Conservation (phyloP, 2,113 vertebrate genomes). For the Dicentrarchus labrax region DNA sequence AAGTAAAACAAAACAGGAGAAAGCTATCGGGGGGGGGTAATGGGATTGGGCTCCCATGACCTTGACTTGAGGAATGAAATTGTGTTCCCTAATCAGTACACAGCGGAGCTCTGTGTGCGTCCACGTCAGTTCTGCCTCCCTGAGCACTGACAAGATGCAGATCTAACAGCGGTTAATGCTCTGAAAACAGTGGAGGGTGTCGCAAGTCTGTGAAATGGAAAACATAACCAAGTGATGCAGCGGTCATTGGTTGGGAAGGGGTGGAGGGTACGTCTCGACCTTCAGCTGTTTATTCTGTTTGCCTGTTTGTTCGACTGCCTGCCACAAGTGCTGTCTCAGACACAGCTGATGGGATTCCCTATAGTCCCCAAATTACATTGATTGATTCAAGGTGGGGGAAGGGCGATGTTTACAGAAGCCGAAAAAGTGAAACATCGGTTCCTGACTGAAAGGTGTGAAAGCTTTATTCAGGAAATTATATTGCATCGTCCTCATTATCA, state of each 20-base stretch:
- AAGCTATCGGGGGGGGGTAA: slow-evolving; percentile 41
- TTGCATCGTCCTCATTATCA: too few relatives aligned
- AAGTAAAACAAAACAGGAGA: slow-evolving; percentile 54
- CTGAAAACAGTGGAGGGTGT: slow-evolving; percentile 3
- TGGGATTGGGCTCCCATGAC: slow-evolving; percentile 43
- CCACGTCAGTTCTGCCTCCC: slow-evolving; percentile 25
- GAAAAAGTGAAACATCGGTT: neutral
- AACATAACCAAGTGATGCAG: slow-evolving; percentile 6
- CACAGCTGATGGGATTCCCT: neutral
- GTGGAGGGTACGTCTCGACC: neutral
- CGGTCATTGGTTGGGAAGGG: neutral
- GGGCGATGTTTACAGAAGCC: neutral
- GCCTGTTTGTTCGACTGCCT: neutral
- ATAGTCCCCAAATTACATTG: neutral
- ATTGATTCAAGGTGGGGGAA: neutral
- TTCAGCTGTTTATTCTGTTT: slow-evolving; percentile 18
- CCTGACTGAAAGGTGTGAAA: too few relatives aligned
- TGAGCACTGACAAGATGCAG: slow-evolving; percentile 12
- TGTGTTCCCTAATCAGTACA: slow-evolving; percentile 45
- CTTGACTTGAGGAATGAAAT: slow-evolving; percentile 62
- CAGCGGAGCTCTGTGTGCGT: neutral
- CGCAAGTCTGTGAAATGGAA: slow-evolving; percentile 1
- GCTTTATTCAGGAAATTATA: too few relatives aligned
- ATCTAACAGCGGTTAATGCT: slow-evolving; percentile 10
- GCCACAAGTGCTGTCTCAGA: neutral